A percentile compares a stretch with the other conserved stretches of the same genome.
These are phyloP conservation scores for Elysia chlorotica DNA, from an alignment of 1,140 invertebrate genomes.

Conservation along the genomic window DNA sequence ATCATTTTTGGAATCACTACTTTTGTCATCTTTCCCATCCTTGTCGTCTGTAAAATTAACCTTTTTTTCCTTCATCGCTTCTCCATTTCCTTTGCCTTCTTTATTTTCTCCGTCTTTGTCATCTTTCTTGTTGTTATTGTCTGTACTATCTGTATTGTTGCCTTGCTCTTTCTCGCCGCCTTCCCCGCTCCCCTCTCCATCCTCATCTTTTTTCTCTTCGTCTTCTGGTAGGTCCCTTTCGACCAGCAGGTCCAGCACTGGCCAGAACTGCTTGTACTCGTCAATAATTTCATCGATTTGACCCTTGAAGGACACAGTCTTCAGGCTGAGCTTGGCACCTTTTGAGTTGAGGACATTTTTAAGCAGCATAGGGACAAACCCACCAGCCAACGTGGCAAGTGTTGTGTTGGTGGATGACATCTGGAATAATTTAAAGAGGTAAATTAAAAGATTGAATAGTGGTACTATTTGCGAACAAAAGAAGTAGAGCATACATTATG, in stretches of 20 bases:
- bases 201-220: conserved; percentile 26
- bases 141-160: not conserved
- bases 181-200: conserved; percentile 25
- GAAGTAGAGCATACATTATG: no score
- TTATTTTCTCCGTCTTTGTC: conserved; percentile 26
- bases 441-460: no score
- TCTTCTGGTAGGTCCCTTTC: conserved; percentile 33
- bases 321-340: conserved; percentile 49
- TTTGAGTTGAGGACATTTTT: conserved; percentile 55
- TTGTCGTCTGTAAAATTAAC: conserved; percentile 14
- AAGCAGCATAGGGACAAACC: conserved; percentile 58
- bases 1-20: not conserved
- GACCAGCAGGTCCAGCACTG: conserved; percentile 45
- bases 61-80: conserved; percentile 32
- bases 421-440: no score
- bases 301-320: conserved; percentile 57
- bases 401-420: conserved; percentile 60
- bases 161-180: conserved; percentile 27
- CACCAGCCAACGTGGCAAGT: conserved; percentile 55
- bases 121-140: conserved; percentile 23
- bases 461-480: no score
- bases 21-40: not conserved
- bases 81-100: conserved; percentile 25
- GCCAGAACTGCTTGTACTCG: conserved; percentile 58
- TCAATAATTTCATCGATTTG: conserved; percentile 58